Conservation (phyloP, 2,888 invertebrate genomes). For the Synergus japonicus region DNA sequence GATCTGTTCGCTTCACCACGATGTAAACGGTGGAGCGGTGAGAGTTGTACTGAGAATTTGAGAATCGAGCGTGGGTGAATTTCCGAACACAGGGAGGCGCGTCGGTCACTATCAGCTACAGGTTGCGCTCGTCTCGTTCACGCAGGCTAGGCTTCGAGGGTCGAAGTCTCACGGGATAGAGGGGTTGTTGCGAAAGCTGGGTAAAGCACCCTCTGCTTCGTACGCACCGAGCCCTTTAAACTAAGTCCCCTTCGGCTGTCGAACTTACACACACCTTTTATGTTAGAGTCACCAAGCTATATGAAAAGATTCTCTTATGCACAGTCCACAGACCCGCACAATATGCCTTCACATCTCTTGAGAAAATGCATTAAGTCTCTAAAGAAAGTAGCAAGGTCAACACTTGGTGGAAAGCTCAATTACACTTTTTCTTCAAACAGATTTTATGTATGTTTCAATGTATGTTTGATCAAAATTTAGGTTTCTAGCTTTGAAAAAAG, state of each 20-base stretch:
- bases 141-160: constrained; percentile 52
- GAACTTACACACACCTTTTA: constrained; percentile 14
- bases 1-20: constrained; percentile 53
- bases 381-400: neutral
- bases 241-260: constrained; percentile 23
- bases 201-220: constrained; percentile 17
- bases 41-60: constrained; percentile 72
- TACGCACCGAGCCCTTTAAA: constrained; percentile 13
- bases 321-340: neutral
- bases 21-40: constrained; percentile 67
- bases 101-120: constrained; percentile 75
- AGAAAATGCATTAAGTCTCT: neutral
- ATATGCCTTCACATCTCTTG: neutral
- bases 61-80: constrained; percentile 71
- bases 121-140: constrained; percentile 70
- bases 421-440: neutral
- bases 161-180: constrained; percentile 29
- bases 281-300: neutral
- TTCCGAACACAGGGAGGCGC: constrained; percentile 73
- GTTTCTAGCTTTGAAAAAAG: too few relatives aligned
- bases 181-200: constrained; percentile 15
- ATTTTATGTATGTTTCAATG: neutral
- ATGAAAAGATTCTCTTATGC: neutral
- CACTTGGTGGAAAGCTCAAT: neutral
- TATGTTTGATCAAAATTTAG: too few relatives aligned